phyloP scores from a whole-genome alignment of 2,797 vertebrate species.

The Crocidura indochinensis region DNA sequence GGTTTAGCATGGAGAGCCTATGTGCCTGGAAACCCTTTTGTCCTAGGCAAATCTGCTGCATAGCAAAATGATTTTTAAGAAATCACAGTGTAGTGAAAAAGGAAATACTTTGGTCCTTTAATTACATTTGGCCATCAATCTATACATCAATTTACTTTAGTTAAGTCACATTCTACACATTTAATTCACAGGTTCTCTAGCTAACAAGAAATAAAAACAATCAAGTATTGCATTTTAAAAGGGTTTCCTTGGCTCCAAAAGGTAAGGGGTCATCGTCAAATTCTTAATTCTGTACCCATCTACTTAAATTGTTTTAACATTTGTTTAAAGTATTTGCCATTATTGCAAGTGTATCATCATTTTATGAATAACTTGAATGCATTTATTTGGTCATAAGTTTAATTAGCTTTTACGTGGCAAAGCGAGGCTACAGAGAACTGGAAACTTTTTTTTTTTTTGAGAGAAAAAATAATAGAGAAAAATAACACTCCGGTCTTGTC shows the following conservation, averaged over 20 bases:
- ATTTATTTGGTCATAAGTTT: slow-evolving; percentile 81
- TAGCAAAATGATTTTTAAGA: neutral
- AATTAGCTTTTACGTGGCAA: slow-evolving; percentile 82
- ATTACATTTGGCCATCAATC: neutral
- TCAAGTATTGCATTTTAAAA: slow-evolving; percentile 94
- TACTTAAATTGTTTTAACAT: slow-evolving; percentile 80
- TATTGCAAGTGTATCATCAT: slow-evolving; percentile 85
- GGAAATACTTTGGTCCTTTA: neutral
- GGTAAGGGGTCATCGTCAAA: slow-evolving; percentile 88
- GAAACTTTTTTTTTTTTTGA: slow-evolving; percentile 77
- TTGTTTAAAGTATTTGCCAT: slow-evolving; percentile 77
- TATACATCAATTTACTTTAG: slow-evolving; percentile 11
- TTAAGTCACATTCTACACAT: slow-evolving; percentile 22
- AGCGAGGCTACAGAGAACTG: slow-evolving; percentile 78
- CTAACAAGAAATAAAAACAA: slow-evolving; percentile 72
- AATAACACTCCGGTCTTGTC: slow-evolving; percentile 87
- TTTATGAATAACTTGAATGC: slow-evolving; percentile 85
- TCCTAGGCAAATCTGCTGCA: neutral
- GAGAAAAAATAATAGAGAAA: slow-evolving; percentile 81
- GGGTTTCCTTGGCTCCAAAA: slow-evolving; percentile 83
- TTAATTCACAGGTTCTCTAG: slow-evolving; percentile 34
- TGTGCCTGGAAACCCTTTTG: neutral
- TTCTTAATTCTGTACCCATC: slow-evolving; percentile 78
- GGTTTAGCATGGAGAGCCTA: neutral
- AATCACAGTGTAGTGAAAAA: neutral